Conservation (phyloP, 2,797 vertebrate genomes). For the Vespertilio murinus region DNA sequence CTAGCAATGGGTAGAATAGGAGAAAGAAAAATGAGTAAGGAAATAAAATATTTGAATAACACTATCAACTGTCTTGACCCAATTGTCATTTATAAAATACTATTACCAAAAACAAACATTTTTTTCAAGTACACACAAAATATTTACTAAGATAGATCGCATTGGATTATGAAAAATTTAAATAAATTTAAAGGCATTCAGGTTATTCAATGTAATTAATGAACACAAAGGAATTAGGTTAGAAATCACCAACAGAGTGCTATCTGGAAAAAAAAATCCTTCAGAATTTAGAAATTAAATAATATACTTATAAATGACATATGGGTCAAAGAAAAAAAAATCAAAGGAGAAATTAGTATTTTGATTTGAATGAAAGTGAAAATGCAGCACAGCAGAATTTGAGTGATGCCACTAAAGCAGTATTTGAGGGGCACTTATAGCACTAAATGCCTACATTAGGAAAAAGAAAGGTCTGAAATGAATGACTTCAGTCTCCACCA, state of each 20-base stretch:
- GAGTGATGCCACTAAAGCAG: not conserved
- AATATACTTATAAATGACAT: not conserved
- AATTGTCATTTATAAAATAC: not conserved
- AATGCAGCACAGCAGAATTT: not conserved
- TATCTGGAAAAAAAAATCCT: not conserved
- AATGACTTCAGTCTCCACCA: not conserved
- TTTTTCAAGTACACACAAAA: not conserved
- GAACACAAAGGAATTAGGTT: not conserved
- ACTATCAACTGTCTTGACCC: not conserved
- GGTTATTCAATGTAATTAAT: not conserved
- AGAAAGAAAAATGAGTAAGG: not conserved
- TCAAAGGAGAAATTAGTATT: not conserved
- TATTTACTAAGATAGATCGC: not conserved
- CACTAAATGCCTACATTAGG: not conserved
- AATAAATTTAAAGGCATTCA: not conserved
- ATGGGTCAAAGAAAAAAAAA: not conserved
- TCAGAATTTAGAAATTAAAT: slow-evolving; percentile 19
- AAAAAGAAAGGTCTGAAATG: not conserved
- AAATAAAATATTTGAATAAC: not conserved
- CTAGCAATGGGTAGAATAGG: not conserved
- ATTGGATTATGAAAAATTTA: not conserved
- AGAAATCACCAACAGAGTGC: not conserved
- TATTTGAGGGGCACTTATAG: not conserved
- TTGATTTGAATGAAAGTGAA: not conserved
- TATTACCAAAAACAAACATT: not conserved